phyloP scores from a whole-genome alignment of 1,140 invertebrate genomes.

The Pogonomyrmex californicus region DNA sequence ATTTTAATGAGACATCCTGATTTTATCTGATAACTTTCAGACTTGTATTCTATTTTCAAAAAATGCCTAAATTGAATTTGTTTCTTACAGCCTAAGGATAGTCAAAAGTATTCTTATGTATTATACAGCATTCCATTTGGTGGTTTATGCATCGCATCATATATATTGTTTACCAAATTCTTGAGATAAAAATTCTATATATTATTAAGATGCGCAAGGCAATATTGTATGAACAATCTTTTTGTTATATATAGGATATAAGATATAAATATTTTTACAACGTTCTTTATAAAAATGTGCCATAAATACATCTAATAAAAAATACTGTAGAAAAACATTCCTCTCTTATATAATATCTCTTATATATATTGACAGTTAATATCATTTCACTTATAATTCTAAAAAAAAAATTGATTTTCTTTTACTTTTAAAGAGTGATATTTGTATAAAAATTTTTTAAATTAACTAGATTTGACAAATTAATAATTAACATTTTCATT shows the following conservation, averaged over 20 bases:
- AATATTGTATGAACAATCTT: not conserved
- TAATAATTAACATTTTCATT: not conserved
- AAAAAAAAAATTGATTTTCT: not conserved
- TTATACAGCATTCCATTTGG: conserved; percentile 1
- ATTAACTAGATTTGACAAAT: not conserved
- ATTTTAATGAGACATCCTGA: not conserved
- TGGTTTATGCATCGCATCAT: conserved; percentile 38
- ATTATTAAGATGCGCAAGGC: not conserved
- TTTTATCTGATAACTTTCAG: not conserved
- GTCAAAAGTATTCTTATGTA: not conserved
- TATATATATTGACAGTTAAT: not conserved
- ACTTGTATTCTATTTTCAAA: conserved; percentile 6
- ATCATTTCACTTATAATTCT: not conserved
- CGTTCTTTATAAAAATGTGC: not conserved
- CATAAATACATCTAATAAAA: conserved; percentile 3
- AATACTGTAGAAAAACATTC: not conserved
- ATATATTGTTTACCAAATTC: conserved; percentile 50
- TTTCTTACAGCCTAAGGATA: conserved; percentile 6
- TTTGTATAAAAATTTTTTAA: not conserved
- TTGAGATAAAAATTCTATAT: not conserved
- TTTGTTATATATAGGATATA: not conserved
- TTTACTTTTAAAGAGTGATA: not conserved
- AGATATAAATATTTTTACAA: not conserved
- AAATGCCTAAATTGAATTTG: conserved; percentile 1
- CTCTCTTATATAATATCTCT: not conserved